These are phyloP conservation scores for Hypanus sabinus DNA, from an alignment of 2,113 vertebrate genomes.

Conservation along the genomic window DNA sequence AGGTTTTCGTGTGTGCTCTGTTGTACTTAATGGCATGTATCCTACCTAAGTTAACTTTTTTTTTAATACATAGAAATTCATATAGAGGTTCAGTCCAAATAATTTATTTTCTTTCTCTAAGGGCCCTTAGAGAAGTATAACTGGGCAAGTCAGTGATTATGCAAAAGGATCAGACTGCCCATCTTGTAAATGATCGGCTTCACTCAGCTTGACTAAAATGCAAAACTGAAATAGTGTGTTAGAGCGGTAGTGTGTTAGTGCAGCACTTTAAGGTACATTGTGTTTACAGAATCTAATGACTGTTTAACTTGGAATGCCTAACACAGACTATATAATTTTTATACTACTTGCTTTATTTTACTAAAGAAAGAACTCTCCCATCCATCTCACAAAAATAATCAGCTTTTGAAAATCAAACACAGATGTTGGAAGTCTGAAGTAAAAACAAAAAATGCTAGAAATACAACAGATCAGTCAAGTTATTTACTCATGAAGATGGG, in stretches of 20 bases:
- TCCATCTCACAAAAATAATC: not conserved
- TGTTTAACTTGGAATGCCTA: not conserved
- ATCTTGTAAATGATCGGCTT: not conserved
- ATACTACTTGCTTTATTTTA: not conserved
- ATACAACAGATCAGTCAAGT: no score
- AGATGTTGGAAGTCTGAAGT: no score
- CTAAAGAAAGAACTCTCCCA: not conserved
- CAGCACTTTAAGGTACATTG: not conserved
- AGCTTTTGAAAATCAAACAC: not conserved
- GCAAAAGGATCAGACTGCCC: not conserved
- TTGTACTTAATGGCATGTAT: not conserved
- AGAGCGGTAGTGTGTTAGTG: no score
- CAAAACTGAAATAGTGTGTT: not conserved
- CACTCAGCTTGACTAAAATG: not conserved
- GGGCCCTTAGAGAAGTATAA: not conserved
- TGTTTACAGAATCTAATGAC: not conserved
- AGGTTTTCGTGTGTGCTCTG: not conserved
- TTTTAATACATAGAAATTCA: not conserved
- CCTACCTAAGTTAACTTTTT: not conserved
- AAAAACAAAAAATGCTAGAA: no score
- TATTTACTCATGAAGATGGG: no score
- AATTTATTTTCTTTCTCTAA: not conserved
- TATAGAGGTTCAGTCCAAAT: not conserved
- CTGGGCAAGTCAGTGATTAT: not conserved
- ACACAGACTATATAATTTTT: not conserved